These are phyloP conservation scores for Orthosia gothica DNA, from an alignment of 2,888 invertebrate genomes.

Conservation along the genomic window DNA sequence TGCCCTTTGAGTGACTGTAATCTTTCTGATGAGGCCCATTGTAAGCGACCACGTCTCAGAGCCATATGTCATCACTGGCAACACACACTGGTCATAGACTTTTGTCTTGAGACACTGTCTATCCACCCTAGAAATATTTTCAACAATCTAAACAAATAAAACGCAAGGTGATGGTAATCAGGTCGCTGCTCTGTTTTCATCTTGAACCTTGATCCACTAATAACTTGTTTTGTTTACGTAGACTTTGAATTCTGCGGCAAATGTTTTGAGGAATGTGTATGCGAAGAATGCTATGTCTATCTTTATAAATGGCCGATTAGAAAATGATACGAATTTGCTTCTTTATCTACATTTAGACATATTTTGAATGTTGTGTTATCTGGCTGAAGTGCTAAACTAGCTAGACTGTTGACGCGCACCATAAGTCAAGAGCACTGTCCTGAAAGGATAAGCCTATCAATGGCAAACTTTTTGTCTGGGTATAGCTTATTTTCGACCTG, in stretches of 20 bases:
- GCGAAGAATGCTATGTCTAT: constrained; percentile 22
- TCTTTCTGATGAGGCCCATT: no score
- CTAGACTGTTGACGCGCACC: not conserved
- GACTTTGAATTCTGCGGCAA: constrained; percentile 8
- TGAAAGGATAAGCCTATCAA: not conserved
- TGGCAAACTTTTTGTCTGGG: not conserved
- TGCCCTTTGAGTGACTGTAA: no score
- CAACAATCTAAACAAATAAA: constrained; percentile 70
- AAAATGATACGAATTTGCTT: constrained; percentile 15
- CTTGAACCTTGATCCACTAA: constrained; percentile 71
- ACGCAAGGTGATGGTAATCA: constrained; percentile 71
- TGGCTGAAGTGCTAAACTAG: not conserved
- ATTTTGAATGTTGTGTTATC: constrained; percentile 21
- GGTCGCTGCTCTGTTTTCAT: constrained; percentile 68
- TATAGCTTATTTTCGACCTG: not conserved
- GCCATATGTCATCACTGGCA: no score
- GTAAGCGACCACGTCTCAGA: no score
- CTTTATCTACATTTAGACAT: no score
- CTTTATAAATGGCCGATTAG: constrained; percentile 32
- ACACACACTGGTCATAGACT: no score
- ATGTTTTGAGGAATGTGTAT: not conserved
- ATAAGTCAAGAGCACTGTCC: not conserved
- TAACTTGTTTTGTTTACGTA: constrained; percentile 64
- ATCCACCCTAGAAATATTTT: constrained; percentile 70
- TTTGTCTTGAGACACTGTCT: no score